Conservation (phyloP, 2,797 vertebrate species). For the Catostomus latipinnis region DNA sequence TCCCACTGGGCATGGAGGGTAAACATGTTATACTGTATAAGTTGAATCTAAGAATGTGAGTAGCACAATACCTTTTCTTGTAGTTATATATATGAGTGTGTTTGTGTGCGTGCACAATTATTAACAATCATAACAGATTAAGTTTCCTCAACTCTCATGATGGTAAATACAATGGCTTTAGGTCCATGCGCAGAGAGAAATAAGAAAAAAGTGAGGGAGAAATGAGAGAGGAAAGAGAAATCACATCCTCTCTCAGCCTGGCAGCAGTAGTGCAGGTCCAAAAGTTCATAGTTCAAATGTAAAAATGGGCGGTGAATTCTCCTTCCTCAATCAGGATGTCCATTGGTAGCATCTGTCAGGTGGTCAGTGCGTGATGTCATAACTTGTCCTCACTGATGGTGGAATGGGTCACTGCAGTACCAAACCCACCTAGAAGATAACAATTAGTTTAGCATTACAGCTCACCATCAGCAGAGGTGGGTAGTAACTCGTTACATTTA, state of each 20-base stretch:
- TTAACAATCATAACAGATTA: conserved; percentile 73
- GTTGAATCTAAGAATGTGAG: conserved; percentile 56
- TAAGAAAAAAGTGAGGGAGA: conserved; percentile 1
- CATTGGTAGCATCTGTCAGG: conserved; percentile 71
- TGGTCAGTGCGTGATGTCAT: conserved; percentile 72
- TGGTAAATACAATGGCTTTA: conserved; percentile 79
- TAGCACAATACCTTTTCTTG: conserved; percentile 54
- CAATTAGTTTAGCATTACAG: background rate
- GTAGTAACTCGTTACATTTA: no score
- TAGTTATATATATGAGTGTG: conserved; percentile 60
- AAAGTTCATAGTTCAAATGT: conserved; percentile 72
- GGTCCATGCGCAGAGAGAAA: conserved; percentile 68
- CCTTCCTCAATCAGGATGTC: conserved; percentile 74
- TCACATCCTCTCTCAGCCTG: conserved; percentile 65
- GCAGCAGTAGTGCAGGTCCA: conserved; percentile 80
- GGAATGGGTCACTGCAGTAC: conserved; percentile 89
- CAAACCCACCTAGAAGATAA: conserved; percentile 86
- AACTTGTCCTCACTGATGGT: conserved; percentile 69
- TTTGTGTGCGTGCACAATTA: conserved; percentile 53
- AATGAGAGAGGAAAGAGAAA: conserved; percentile 31
- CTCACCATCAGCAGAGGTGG: no score
- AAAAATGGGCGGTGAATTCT: conserved; percentile 75
- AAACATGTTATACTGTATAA: conserved; percentile 58
- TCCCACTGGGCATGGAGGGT: conserved; percentile 64
- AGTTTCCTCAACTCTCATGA: conserved; percentile 69